Evolutionary conservation across 2,888 invertebrate genomes (phyloP), one percentile per base, ranked within the genome.

Genomic region (Lasioglossum calceatum): DNA sequence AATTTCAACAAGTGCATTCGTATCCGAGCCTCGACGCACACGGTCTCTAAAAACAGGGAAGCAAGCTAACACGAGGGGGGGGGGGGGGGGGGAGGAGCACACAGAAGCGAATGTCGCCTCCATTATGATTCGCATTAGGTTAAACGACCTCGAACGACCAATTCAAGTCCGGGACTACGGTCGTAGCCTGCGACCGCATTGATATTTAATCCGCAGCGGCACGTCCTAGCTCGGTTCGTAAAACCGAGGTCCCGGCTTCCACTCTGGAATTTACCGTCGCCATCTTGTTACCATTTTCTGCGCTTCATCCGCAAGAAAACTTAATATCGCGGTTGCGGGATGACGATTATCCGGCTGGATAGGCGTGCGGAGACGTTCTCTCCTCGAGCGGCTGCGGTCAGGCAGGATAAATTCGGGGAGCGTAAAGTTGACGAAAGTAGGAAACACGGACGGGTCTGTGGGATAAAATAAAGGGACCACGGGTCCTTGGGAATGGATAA

Each of bases 401-500:
- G 64, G 2, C 7, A 7, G 77, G 72, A 64, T 42, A 79, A 85
- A 77, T 79, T 73, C 73, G 61, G 3, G 54, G 39, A 47, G 36
- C 67, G 77, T 54, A 72, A 79, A 76, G 79, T 79, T 47, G 76
- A 84, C 85, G 64, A 85, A 85, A 85, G 79, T 85, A 39, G 72
- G 42, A 14, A 27, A n/a, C 39, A 19, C 27, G 73, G 50, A 58
- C 77, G 12, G 61, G 58, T 50, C 36, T 0, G 84, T 67, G 70
- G 67, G 84, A 84, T 84, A 85, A 85, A 85, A 85, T 58, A 54
- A 32, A n/a, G 67, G 19, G 39, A 39, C 2, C 36, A 5, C 36
- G n/a, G 32, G 61, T 76, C 50, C 61, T 70, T 67, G 84, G 64
- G 64, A 50, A 77, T 44, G 3, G 73, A 72, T 23, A 10, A n/a